These are phyloP conservation scores for Nudaria mundana DNA, from an alignment of 2,888 invertebrate species.

Conservation along the genomic window DNA sequence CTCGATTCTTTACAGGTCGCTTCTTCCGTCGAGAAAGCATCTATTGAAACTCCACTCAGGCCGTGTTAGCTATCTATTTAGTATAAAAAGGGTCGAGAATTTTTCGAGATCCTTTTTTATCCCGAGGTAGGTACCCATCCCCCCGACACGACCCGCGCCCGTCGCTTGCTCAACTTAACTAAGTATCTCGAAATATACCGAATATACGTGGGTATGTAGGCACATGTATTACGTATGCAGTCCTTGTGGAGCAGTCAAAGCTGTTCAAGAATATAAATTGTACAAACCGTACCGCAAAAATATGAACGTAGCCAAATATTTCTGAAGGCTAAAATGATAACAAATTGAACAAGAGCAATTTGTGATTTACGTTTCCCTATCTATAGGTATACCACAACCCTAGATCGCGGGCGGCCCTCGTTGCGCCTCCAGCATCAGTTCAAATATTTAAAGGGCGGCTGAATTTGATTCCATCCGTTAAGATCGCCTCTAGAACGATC, in stretches of 20 bases:
- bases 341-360: constrained; percentile 25
- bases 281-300: neutral
- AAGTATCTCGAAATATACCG: constrained; percentile 15
- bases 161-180: constrained; percentile 20
- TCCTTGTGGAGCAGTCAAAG: constrained; percentile 16
- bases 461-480: constrained; percentile 65
- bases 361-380: constrained; percentile 26
- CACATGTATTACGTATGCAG: constrained; percentile 26
- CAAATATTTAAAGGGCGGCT: constrained; percentile 77
- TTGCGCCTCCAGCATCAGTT: constrained; percentile 52
- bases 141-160: constrained; percentile 27
- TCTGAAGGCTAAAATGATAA: constrained; percentile 8
- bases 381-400: constrained; percentile 9
- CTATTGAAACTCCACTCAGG: constrained; percentile 81
- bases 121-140: constrained; percentile 60
- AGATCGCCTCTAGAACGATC: constrained; percentile 43
- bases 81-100: constrained; percentile 80
- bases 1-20: constrained; percentile 79
- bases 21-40: constrained; percentile 78
- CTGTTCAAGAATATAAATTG: neutral
- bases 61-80: constrained; percentile 81
- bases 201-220: constrained; percentile 8
- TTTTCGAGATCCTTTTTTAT: constrained; percentile 77
- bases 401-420: constrained; percentile 20
- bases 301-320: neutral